Base-by-base conservation (phyloP, 2,888 invertebrate species). In the Zonitis immaculata region DNA sequence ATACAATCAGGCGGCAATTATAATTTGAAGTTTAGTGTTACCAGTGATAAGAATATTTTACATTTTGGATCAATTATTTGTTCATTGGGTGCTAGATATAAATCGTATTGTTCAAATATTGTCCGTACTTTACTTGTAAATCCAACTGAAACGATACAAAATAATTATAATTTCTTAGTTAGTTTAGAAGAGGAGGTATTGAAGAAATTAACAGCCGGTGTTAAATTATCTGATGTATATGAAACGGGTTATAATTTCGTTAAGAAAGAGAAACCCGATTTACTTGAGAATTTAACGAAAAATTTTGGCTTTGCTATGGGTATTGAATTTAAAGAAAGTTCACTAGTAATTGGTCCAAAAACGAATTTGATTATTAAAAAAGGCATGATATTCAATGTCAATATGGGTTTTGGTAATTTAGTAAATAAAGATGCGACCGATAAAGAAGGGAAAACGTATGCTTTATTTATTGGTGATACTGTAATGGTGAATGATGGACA, bases 1-100 rank as follows among this genome's bases (percentile, higher is more conserved):
- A 94, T 99, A 68, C 99, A 99, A 75, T 98, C 97, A 28, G 99
- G 99, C 7, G 98, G 97, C n/a, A 87, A 90, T 71, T 99, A 98
- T 78, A 70, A 59, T 69, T 81, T 99, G 43, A 99, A 99, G 77
- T 99, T 98, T 77, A 97, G 95, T 71, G 93, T 92, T 3, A 86
- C 86, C 2, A 94, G 95, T 65, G 96, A 98, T 73, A 95, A 96
- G 73, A 95, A 95, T 72, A 84, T 84, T 61, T 76, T 99, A 52
- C 95, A 98, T 76, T 99, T 97, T 76, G 98, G 96, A 39, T 88
- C 95, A 0, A 96, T 99, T 60, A 89, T 96, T 44, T 96, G 96
- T 74, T 92, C 92, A 9, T 77, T 99, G 58, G 99, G 98, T 5
- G 90, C 91, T 2, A 84, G 98, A 52, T 99, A 97, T 76, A 96